A percentile compares a stretch with the other conserved stretches of the same genome.
These are phyloP conservation scores for Agrochola litura DNA, from an alignment of 2,888 invertebrate species.

Conservation along the genomic window DNA sequence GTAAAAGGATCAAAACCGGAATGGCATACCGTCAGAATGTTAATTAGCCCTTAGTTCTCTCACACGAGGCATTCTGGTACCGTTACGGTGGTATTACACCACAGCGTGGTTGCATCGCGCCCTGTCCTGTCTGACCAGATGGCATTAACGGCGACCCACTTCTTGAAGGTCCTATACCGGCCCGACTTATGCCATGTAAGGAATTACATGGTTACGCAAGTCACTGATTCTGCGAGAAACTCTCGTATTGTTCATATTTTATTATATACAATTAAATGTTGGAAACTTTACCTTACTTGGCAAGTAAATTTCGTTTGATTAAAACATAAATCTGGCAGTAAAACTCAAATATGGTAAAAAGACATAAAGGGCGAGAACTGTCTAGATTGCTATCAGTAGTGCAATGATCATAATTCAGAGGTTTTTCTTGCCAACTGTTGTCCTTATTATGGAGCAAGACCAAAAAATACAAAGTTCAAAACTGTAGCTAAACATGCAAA, in stretches of 20 bases:
- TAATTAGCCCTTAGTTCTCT: slow-evolving; percentile 72
- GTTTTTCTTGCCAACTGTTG: slow-evolving; percentile 40
- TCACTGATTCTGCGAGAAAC: slow-evolving; percentile 64
- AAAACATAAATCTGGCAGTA: slow-evolving; percentile 64
- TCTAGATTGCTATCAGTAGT: slow-evolving; percentile 52
- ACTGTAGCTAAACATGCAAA: slow-evolving; percentile 44
- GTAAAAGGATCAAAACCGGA: slow-evolving; percentile 66
- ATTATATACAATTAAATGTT: slow-evolving; percentile 61
- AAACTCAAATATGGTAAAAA: slow-evolving; percentile 51
- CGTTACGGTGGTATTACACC: slow-evolving; percentile 80
- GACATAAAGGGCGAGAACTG: slow-evolving; percentile 51
- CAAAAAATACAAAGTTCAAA: slow-evolving; percentile 32
- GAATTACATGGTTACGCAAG: slow-evolving; percentile 85
- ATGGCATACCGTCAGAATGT: slow-evolving; percentile 66
- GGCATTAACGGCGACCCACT: slow-evolving; percentile 87
- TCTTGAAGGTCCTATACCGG: slow-evolving; percentile 85
- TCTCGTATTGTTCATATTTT: slow-evolving; percentile 68
- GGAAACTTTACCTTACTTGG: slow-evolving; percentile 56
- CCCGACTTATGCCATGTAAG: slow-evolving; percentile 82
- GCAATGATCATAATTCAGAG: slow-evolving; percentile 53
- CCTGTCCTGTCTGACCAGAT: slow-evolving; percentile 85
- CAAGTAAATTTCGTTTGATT: slow-evolving; percentile 63
- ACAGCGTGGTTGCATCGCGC: slow-evolving; percentile 78
- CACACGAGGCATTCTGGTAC: slow-evolving; percentile 72
- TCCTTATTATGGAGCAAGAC: slow-evolving; percentile 24